Evolutionary conservation across 35 echinoderm and acorn worm genomes (phyloP).

Genomic region (Acanthaster planci): DNA sequence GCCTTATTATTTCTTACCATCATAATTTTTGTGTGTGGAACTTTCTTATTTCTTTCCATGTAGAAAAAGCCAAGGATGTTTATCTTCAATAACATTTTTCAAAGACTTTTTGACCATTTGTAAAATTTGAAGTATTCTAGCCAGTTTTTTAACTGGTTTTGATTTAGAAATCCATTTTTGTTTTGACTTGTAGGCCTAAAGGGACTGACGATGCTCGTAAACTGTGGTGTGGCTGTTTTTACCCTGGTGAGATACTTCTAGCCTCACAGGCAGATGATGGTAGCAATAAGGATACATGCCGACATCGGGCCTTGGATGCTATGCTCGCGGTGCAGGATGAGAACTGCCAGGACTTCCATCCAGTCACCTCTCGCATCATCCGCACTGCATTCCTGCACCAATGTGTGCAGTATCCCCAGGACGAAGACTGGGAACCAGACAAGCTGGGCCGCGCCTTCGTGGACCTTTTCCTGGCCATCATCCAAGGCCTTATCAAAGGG

Average conservation of each 20-base stretch:
- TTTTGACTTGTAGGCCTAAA: constrained; percentile 63
- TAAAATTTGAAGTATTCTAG: not conserved
- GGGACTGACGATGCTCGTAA: constrained; percentile 43
- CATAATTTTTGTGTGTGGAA: too few relatives aligned
- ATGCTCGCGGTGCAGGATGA: constrained; percentile 67
- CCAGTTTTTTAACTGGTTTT: constrained; percentile 47
- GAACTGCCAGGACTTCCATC: constrained; percentile 79
- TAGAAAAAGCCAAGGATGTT: too few relatives aligned
- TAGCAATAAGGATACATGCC: constrained; percentile 10
- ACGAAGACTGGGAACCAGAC: constrained; percentile 67
- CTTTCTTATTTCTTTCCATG: constrained; percentile 26
- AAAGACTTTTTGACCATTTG: not conserved
- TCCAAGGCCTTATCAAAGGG: constrained; percentile 44
- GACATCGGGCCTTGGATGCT: constrained; percentile 17
- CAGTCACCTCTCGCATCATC: constrained; percentile 56
- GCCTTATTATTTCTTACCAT: too few relatives aligned
- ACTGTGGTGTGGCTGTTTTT: constrained; percentile 76
- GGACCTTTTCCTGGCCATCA: constrained; percentile 75
- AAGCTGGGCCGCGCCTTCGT: constrained; percentile 87
- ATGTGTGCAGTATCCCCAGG: constrained; percentile 86
- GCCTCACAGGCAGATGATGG: constrained; percentile 29
- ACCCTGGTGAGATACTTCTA: constrained; percentile 56
- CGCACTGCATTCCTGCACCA: constrained; percentile 76
- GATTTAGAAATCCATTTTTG: constrained; percentile 48
- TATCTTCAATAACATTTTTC: too few relatives aligned